phyloP scores from a whole-genome alignment of 2,113 vertebrate genomes.

The Ancistrus triradiatus region DNA sequence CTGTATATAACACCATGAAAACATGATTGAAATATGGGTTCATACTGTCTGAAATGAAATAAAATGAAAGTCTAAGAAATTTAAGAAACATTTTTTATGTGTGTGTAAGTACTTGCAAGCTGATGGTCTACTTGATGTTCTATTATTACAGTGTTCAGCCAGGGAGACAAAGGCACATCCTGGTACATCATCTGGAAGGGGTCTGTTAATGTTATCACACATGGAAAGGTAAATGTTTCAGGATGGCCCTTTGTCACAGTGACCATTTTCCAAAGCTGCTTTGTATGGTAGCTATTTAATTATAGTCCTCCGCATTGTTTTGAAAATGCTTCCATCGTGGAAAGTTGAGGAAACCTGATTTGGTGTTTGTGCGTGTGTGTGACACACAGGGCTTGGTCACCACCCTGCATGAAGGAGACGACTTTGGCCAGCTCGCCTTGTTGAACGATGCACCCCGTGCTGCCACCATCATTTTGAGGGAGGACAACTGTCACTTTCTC shows the following conservation, averaged over 20 bases:
- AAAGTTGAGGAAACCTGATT: neutral
- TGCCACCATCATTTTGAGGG: slow-evolving; percentile 87
- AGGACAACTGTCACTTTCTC: slow-evolving; percentile 93
- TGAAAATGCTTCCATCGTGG: neutral
- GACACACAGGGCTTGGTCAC: slow-evolving; percentile 81
- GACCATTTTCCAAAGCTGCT: neutral
- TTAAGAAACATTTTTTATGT: too few relatives aligned
- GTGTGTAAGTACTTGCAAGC: slow-evolving; percentile 1
- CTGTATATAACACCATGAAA: too few relatives aligned
- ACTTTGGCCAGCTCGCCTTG: slow-evolving; percentile 90
- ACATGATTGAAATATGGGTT: too few relatives aligned
- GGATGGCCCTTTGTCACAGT: neutral
- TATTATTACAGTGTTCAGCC: slow-evolving; percentile 84
- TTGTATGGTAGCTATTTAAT: slow-evolving; percentile 2
- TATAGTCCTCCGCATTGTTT: slow-evolving; percentile 1
- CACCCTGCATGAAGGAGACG: slow-evolving; percentile 86
- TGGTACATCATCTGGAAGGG: slow-evolving; percentile 99
- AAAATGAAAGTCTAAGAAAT: too few relatives aligned
- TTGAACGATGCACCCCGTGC: slow-evolving; percentile 89
- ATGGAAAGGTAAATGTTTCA: slow-evolving; percentile 78
- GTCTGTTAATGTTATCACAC: slow-evolving; percentile 93
- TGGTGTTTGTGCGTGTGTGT: slow-evolving; percentile 23
- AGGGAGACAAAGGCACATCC: slow-evolving; percentile 91
- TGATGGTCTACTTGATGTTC: slow-evolving; percentile 4
- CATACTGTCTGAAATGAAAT: too few relatives aligned